These are phyloP conservation scores for Nothoprocta pentlandii DNA, from an alignment of 2,113 vertebrate genomes.

Conservation along the genomic window DNA sequence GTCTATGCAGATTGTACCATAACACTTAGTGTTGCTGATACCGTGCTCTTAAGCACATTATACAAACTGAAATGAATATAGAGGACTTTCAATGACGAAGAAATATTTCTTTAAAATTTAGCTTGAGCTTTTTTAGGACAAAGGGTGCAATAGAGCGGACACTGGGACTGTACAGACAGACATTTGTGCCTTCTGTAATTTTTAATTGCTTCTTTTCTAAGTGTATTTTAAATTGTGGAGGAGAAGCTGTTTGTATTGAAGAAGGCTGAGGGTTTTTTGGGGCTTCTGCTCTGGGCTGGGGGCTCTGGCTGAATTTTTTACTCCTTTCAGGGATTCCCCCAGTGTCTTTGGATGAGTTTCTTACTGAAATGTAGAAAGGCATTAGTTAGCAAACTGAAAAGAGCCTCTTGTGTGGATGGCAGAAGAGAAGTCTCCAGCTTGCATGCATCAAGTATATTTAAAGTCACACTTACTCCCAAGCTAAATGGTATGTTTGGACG, in stretches of 20 bases:
- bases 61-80: not conserved
- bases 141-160: not conserved
- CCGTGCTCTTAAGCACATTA: not conserved
- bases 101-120: not conserved
- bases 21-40: not conserved
- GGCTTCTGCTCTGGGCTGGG: not conserved
- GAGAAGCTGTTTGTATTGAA: not conserved
- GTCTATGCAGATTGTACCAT: not conserved
- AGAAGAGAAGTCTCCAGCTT: conserved; percentile 6
- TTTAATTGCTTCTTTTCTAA: conserved; percentile 20
- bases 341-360: not conserved
- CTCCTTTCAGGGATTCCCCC: conserved; percentile 5
- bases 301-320: not conserved
- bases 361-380: not conserved
- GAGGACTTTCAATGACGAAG: not conserved
- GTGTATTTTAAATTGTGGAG: not conserved
- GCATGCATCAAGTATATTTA: conserved; percentile 5
- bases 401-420: not conserved
- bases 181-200: not conserved
- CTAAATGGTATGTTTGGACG: not conserved
- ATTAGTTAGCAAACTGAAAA: not conserved
- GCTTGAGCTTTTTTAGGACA: not conserved
- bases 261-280: not conserved
- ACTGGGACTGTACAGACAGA: not conserved
- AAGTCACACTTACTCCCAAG: not conserved